These are phyloP conservation scores for Dioctria linearis DNA, from an alignment of 2,888 invertebrate genomes.

Conservation along the genomic window DNA sequence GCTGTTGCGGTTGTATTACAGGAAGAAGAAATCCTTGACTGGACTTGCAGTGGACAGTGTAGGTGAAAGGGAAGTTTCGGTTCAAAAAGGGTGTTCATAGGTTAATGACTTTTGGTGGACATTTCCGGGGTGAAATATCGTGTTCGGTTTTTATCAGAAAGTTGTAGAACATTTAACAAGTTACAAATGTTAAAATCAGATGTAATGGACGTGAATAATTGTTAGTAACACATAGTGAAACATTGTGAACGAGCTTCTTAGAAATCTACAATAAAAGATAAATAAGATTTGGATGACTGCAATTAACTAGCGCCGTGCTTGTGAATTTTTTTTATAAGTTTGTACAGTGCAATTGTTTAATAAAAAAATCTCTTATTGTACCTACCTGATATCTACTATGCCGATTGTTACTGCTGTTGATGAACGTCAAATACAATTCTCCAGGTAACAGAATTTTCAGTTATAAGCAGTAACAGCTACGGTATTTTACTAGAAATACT, in stretches of 20 bases:
- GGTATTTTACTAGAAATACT: constrained; percentile 38
- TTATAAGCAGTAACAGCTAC: constrained; percentile 17
- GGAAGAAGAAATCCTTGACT: constrained; percentile 6
- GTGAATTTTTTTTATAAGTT: not conserved
- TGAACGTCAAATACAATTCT: constrained; percentile 39
- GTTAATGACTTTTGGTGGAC: constrained; percentile 25
- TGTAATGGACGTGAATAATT: too few relatives aligned
- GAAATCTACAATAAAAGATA: not conserved
- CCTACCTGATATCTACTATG: not conserved
- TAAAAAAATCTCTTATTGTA: not conserved
- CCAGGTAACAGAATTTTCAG: constrained; percentile 24
- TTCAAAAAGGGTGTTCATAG: constrained; percentile 12
- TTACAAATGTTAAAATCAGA: too few relatives aligned
- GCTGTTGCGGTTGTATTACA: constrained; percentile 15
- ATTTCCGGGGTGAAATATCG: not conserved
- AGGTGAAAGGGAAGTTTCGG: not conserved
- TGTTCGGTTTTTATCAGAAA: constrained; percentile 7
- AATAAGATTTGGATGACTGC: not conserved
- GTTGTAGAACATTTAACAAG: constrained; percentile 5
- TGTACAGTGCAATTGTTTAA: not conserved
- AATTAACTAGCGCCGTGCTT: not conserved
- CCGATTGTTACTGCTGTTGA: constrained; percentile 27
- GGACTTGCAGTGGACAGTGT: not conserved
- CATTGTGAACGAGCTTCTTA: not conserved
- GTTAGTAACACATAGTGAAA: too few relatives aligned